Evolutionary conservation across 2,888 invertebrate species (phyloP).

Genomic region (Myopa testacea): DNA sequence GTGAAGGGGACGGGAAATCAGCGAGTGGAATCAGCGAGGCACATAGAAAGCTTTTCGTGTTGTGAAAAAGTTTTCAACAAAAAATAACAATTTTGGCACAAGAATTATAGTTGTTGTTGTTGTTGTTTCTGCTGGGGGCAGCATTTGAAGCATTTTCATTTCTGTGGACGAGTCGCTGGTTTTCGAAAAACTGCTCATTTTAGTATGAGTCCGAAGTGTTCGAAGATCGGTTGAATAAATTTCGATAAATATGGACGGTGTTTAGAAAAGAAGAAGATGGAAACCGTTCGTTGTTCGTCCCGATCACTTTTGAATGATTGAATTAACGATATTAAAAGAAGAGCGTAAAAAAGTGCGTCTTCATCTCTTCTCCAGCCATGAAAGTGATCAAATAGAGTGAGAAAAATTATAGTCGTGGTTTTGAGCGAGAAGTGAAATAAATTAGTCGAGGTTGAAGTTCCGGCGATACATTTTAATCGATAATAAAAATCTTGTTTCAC

Average conservation of each 20-base stretch:
- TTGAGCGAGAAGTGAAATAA: too few relatives aligned
- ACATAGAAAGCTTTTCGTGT: constrained; percentile 13
- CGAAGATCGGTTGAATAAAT: constrained; percentile 7
- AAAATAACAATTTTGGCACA: constrained; percentile 26
- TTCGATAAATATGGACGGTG: neutral
- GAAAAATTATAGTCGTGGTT: too few relatives aligned
- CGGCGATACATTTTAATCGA: too few relatives aligned
- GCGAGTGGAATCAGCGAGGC: neutral
- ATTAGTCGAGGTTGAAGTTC: too few relatives aligned
- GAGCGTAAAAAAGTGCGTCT: too few relatives aligned
- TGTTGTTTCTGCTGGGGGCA: constrained; percentile 3
- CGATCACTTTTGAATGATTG: too few relatives aligned
- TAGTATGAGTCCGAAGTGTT: constrained; percentile 17
- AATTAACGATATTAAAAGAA: too few relatives aligned
- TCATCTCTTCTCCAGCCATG: too few relatives aligned
- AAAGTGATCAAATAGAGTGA: too few relatives aligned
- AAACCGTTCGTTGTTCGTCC: too few relatives aligned
- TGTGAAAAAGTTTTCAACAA: neutral
- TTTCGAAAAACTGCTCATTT: neutral
- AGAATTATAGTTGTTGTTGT: constrained; percentile 9
- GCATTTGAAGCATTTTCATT: constrained; percentile 1
- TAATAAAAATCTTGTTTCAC: too few relatives aligned
- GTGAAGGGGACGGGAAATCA: neutral
- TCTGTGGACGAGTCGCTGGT: neutral
- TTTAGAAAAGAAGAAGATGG: too few relatives aligned